A percentile compares a stretch with the other conserved stretches of the same genome.
Evolutionary conservation across 2,888 invertebrate species (phyloP).

Genomic region (Chymomyza amoena): DNA sequence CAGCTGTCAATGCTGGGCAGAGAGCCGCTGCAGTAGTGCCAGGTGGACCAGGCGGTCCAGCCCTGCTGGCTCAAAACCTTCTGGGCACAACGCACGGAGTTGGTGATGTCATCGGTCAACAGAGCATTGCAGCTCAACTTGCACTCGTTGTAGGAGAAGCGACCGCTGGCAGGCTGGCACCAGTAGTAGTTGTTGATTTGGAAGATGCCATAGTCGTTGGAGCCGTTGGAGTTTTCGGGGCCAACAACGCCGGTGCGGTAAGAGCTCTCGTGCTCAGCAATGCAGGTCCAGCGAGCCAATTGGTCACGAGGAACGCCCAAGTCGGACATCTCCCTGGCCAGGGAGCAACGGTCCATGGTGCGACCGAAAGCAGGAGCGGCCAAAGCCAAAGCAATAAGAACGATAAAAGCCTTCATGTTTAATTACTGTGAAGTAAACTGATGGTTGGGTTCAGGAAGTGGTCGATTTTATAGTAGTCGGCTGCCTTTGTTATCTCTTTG

Average conservation of each 20-base stretch:
- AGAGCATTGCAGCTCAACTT: conserved; percentile 49
- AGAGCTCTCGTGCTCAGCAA: conserved; percentile 50
- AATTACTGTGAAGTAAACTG: conserved; percentile 5
- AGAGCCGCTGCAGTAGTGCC: conserved; percentile 39
- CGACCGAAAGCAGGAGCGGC: conserved; percentile 32
- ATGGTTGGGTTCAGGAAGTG: background rate
- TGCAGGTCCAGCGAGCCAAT: conserved; percentile 52
- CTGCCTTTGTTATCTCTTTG: background rate
- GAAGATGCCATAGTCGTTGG: conserved; percentile 72
- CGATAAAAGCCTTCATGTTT: conserved; percentile 15
- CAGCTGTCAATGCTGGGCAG: conserved; percentile 43
- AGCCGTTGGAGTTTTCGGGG: conserved; percentile 77
- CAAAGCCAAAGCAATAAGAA: conserved; percentile 16
- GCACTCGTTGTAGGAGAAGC: conserved; percentile 56
- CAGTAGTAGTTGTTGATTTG: conserved; percentile 68
- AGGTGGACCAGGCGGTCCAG: conserved; percentile 62
- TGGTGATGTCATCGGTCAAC: conserved; percentile 50
- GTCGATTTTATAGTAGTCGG: background rate
- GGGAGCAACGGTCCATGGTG: conserved; percentile 42
- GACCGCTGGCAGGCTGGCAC: conserved; percentile 51
- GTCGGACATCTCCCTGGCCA: conserved; percentile 52
- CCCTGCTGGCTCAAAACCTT: conserved; percentile 54
- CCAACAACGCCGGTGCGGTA: conserved; percentile 78
- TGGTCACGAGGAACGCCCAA: conserved; percentile 43
- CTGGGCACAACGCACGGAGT: conserved; percentile 50